Percentiles rank a stretch among this genome's conserved stretches.
These are phyloP conservation scores for Meiosimyza platycephala DNA, from an alignment of 2,888 invertebrate species.

Conservation along the genomic window DNA sequence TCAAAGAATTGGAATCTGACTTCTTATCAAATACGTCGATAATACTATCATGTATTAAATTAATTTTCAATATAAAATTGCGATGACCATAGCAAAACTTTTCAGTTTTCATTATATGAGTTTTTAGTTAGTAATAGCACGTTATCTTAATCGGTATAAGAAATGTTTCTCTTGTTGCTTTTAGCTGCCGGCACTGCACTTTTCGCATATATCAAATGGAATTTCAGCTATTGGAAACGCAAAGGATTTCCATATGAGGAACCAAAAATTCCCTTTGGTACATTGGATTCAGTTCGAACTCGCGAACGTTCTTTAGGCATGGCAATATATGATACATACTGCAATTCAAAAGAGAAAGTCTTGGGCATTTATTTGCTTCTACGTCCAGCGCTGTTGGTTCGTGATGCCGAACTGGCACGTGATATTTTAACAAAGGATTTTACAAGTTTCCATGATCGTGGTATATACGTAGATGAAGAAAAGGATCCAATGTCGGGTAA, in stretches of 20 bases:
- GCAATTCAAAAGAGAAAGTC: slow-evolving; percentile 60
- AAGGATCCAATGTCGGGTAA: slow-evolving; percentile 73
- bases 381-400: slow-evolving; percentile 72
- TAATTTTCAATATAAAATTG: not conserved
- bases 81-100: not conserved
- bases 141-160: not conserved
- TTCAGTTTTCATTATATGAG: not conserved
- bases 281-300: slow-evolving; percentile 70
- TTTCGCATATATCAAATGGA: slow-evolving; percentile 53
- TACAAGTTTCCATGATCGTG: slow-evolving; percentile 75
- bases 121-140: not conserved
- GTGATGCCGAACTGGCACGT: slow-evolving; percentile 74
- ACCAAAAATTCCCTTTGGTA: slow-evolving; percentile 74
- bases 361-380: slow-evolving; percentile 75
- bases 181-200: slow-evolving; percentile 43
- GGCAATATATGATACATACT: slow-evolving; percentile 73
- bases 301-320: slow-evolving; percentile 73
- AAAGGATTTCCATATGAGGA: slow-evolving; percentile 71
- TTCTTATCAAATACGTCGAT: no score
- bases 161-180: slow-evolving; percentile 45
- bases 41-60: no score
- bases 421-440: slow-evolving; percentile 74
- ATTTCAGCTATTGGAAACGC: slow-evolving; percentile 70
- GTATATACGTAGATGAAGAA: slow-evolving; percentile 71
- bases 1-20: no score